These are phyloP conservation scores for Lepidurus arcticus DNA, from an alignment of 1,140 invertebrate species.

Conservation along the genomic window DNA sequence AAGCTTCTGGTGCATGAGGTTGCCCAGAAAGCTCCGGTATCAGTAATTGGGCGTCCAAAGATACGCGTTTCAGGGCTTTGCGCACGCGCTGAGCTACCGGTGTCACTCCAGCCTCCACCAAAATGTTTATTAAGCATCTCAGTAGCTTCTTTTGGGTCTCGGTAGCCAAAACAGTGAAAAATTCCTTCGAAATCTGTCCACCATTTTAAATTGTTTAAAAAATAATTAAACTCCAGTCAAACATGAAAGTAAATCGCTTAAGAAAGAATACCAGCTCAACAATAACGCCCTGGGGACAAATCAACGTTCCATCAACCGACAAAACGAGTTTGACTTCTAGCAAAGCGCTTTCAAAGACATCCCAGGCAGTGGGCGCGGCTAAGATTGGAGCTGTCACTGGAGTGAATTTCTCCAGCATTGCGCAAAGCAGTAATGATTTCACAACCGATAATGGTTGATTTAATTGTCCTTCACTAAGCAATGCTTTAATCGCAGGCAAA, in stretches of 20 bases:
- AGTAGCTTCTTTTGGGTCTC: conserved; percentile 43
- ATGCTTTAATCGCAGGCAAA: background rate
- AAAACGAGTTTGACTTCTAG: background rate
- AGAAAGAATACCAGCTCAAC: conserved; percentile 11
- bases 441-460: background rate
- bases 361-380: background rate
- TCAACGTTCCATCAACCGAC: conserved; percentile 27
- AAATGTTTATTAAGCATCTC: conserved; percentile 44
- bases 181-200: conserved; percentile 40
- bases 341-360: conserved; percentile 26
- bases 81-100: conserved; percentile 45
- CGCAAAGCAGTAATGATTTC: conserved; percentile 16
- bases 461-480: conserved; percentile 1
- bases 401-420: conserved; percentile 26
- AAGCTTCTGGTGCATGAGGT: conserved; percentile 24
- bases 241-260: too few species aligned
- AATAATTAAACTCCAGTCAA: background rate
- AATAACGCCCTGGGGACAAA: conserved; percentile 31
- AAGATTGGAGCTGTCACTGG: conserved; percentile 21
- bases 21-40: conserved; percentile 36
- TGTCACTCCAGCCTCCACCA: conserved; percentile 36
- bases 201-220: background rate
- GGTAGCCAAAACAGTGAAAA: conserved; percentile 41
- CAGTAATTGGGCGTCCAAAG: conserved; percentile 55
- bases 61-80: conserved; percentile 62